These are phyloP conservation scores for Athalia circularis DNA, from an alignment of 2,888 invertebrate genomes.

Conservation along the genomic window DNA sequence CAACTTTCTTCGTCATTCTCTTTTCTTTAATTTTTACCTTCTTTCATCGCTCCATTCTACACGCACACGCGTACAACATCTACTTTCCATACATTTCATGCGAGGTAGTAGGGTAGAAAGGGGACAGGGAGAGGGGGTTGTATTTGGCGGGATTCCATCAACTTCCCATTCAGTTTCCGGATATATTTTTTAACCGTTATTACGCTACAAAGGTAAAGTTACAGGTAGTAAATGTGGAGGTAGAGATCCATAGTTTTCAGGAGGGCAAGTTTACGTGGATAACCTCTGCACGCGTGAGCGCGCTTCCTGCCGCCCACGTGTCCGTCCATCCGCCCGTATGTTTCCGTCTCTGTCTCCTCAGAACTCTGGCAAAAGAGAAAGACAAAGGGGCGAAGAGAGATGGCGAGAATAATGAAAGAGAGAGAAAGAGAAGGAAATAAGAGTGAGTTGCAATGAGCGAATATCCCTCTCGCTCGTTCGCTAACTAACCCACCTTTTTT, in stretches of 20 bases:
- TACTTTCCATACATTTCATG: no score
- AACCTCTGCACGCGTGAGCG: slow-evolving; percentile 37
- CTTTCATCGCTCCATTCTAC: background rate
- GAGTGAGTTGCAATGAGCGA: slow-evolving; percentile 22
- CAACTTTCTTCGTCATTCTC: background rate
- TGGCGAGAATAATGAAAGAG: no score
- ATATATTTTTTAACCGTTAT: no score
- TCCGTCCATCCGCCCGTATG: slow-evolving; percentile 50
- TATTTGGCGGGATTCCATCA: no score
- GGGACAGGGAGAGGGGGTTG: no score
- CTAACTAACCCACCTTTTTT: no score
- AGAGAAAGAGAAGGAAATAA: background rate
- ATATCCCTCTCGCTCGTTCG: no score
- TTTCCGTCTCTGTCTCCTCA: slow-evolving; percentile 44
- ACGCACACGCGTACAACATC: no score
- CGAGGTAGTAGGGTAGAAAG: no score
- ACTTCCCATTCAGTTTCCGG: no score
- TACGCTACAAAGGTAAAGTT: background rate
- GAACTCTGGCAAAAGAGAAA: background rate
- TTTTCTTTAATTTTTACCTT: slow-evolving; percentile 27
- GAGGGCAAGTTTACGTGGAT: slow-evolving; percentile 34
- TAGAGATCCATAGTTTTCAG: background rate
- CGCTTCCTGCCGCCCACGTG: slow-evolving; percentile 50
- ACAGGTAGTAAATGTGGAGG: background rate
- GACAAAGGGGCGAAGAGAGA: no score